Base-by-base conservation (phyloP, 2,888 invertebrate species). In the Eupithecia insigniata region DNA sequence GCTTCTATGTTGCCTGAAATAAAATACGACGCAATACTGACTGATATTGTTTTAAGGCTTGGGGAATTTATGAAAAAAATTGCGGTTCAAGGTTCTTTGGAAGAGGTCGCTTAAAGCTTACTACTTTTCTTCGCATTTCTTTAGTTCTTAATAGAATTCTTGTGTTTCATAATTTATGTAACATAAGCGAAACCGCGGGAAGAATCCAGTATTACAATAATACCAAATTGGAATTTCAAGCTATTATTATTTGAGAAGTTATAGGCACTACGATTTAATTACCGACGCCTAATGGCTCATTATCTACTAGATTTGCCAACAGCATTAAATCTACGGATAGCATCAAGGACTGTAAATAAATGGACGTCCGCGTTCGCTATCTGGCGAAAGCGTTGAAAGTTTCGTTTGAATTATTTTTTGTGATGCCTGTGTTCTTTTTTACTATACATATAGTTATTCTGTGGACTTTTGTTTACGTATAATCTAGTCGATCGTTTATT, bases 241-340 rank as follows among this genome's bases (percentile, higher is more conserved):
- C 36, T 36, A 36, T 64, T 64, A 64, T 64, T 36, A 34, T 36
- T 62, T 62, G 12, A 32, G 32, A 55, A 69, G 51, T 72, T 69
- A 69, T 64, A 26, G 67, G 64, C 69, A 65, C 67, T 73, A 70
- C n/a, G 39, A 60, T 60, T 73, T 73, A 70, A 73, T 73, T 73
- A 73, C 73, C 58, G 30, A 55, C 68, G 66, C 70, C 70, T 70
- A 73, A 73, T 73, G 73, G 73, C 16, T 51, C 61, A 66, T 73
- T 73, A 70, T 73, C 73, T n/a, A 32, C 4, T 68, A 68, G 70
- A 68, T 70, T 73, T 66, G 68, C 68, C 32, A 39, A 68, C 34
- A 58, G 60, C 73, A 73, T 68, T 70, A 73, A 64, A 46, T 70
- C 60, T 32, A 26, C 36, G 66, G 68, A 73, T 73, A 67, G 67